Evolutionary conservation across 2,797 vertebrate genomes (phyloP).

Genomic region (Sarcophilus harrisii): DNA sequence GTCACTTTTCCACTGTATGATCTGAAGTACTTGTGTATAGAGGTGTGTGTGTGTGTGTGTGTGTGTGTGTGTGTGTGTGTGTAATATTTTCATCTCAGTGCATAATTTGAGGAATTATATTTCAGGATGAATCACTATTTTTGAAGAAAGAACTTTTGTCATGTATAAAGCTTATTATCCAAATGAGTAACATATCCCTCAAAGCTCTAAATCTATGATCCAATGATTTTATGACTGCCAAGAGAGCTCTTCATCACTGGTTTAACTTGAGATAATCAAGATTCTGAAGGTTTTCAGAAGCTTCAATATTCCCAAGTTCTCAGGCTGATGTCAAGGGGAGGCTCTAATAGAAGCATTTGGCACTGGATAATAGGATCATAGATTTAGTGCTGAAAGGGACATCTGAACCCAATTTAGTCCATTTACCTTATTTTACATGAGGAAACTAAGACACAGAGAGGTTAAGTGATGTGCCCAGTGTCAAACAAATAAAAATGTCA

Average conservation of each 20-base stretch:
- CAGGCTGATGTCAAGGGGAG: background rate
- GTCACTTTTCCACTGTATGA: slow-evolving; percentile 26
- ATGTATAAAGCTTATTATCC: background rate
- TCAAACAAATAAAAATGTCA: background rate
- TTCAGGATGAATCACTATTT: slow-evolving; percentile 62
- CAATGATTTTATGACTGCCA: background rate
- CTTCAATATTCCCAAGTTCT: background rate
- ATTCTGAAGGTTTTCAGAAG: background rate
- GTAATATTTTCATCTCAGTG: slow-evolving; percentile 9
- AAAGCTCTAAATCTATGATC: background rate
- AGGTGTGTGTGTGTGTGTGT: background rate
- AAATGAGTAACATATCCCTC: background rate
- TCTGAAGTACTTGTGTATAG: background rate
- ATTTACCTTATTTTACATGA: background rate
- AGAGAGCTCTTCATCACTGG: background rate
- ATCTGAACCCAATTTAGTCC: background rate
- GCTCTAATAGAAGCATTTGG: background rate
- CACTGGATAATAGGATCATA: background rate
- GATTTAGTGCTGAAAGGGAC: background rate
- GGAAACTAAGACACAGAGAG: background rate
- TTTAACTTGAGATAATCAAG: background rate
- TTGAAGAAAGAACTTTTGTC: slow-evolving; percentile 56
- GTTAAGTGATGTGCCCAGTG: background rate
- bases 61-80: background rate
- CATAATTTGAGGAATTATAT: slow-evolving; percentile 38